Evolutionary conservation across 2,113 vertebrate genomes (phyloP).

Genomic region (Mesitornis unicolor): DNA sequence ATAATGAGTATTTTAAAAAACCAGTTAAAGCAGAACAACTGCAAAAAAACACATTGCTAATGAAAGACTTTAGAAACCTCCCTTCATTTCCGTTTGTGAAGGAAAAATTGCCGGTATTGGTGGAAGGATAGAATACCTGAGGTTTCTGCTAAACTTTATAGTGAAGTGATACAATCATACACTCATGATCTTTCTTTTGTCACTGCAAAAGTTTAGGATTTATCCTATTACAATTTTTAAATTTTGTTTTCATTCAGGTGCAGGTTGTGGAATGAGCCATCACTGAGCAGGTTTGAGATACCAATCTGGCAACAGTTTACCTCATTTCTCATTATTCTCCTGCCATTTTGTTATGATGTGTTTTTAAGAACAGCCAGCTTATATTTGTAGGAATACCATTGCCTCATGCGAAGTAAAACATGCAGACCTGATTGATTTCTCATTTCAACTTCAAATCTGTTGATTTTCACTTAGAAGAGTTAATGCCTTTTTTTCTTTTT

Average conservation of each 20-base stretch:
- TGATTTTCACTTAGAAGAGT: neutral
- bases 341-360: constrained; percentile 5
- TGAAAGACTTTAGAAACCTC: neutral
- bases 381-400: constrained; percentile 3
- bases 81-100: neutral
- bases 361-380: constrained; percentile 16
- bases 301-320: neutral
- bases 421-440: neutral
- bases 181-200: neutral
- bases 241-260: neutral
- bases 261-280: neutral
- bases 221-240: neutral
- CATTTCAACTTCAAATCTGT: neutral
- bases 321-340: neutral
- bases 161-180: neutral
- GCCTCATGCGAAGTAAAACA: neutral
- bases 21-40: neutral
- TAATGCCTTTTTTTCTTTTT: neutral
- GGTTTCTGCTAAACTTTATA: neutral
- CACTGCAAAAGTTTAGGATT: neutral
- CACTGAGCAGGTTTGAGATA: neutral
- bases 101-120: neutral
- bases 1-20: neutral
- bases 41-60: neutral
- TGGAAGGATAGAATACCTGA: neutral